These are phyloP conservation scores for Pseudopodoces humilis DNA, from an alignment of 2,113 vertebrate genomes.

Conservation along the genomic window DNA sequence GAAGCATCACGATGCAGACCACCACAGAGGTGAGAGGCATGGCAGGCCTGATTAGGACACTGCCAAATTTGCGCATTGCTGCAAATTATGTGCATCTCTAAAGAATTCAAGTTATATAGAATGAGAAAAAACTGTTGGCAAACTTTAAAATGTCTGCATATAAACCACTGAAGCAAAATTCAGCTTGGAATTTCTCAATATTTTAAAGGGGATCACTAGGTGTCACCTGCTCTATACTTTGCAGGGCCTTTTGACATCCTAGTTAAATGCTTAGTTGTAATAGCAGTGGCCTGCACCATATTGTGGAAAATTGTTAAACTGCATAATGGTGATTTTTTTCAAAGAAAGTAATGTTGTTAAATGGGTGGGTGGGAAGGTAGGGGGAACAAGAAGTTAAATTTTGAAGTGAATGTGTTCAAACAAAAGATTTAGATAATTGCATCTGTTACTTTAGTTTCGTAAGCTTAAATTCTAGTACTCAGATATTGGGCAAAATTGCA, in stretches of 20 bases:
- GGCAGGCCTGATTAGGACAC: conserved; percentile 81
- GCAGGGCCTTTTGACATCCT: conserved; percentile 71
- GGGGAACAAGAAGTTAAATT: conserved; percentile 67
- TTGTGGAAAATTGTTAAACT: conserved; percentile 77
- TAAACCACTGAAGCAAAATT: conserved; percentile 62
- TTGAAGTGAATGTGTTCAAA: conserved; percentile 74
- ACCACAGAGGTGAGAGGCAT: conserved; percentile 92
- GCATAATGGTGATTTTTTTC: conserved; percentile 72
- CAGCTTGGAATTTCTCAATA: conserved; percentile 65
- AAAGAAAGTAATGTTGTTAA: conserved; percentile 73
- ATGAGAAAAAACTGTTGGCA: conserved; percentile 63
- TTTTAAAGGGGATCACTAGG: conserved; percentile 65
- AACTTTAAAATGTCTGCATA: conserved; percentile 56
- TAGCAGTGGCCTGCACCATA: conserved; percentile 72
- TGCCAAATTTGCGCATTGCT: conserved; percentile 51
- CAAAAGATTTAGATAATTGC: conserved; percentile 70
- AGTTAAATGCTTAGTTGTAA: conserved; percentile 70
- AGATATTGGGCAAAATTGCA: conserved; percentile 82
- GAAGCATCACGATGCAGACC: conserved; percentile 90
- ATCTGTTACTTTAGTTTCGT: conserved; percentile 78
- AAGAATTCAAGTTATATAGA: conserved; percentile 65
- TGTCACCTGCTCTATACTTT: conserved; percentile 62
- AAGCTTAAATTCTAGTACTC: conserved; percentile 72
- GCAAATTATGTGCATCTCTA: conserved; percentile 65
- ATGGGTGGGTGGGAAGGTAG: conserved; percentile 8